Evolutionary conservation across 2,113 vertebrate species (phyloP).

Genomic region (Halichoeres trimaculatus): DNA sequence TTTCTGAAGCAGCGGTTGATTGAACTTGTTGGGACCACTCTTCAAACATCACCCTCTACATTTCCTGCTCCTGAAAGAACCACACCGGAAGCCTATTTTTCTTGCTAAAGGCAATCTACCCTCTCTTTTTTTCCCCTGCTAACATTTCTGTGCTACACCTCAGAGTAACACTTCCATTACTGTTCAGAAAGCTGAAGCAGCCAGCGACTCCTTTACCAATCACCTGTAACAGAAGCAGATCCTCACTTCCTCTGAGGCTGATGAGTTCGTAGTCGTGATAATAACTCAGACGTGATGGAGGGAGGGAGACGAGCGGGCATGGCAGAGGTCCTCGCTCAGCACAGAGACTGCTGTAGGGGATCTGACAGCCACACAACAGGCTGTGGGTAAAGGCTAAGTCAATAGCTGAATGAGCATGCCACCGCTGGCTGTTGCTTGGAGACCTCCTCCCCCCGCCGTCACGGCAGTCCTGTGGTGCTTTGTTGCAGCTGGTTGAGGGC

Average conservation of each 20-base stretch:
- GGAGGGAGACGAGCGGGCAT: conserved; percentile 35
- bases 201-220: conserved; percentile 16
- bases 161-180: conserved; percentile 33
- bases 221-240: conserved; percentile 12
- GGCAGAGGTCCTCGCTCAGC: conserved; percentile 30
- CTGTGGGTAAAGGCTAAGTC: conserved; percentile 59
- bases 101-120: conserved; percentile 7
- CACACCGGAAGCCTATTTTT: background rate
- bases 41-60: conserved; percentile 1
- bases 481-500: conserved; percentile 66
- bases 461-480: conserved; percentile 54
- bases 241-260: conserved; percentile 27
- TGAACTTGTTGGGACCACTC: background rate
- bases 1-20: conserved; percentile 16
- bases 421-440: conserved; percentile 68
- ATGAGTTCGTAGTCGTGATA: conserved; percentile 23
- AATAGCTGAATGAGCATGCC: conserved; percentile 68
- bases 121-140: background rate
- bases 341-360: conserved; percentile 27
- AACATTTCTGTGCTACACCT: conserved; percentile 32
- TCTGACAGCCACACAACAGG: conserved; percentile 63
- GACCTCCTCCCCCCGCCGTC: conserved; percentile 49
- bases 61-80: conserved; percentile 23
- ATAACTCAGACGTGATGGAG: conserved; percentile 34
- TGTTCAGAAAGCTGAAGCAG: conserved; percentile 36